A percentile compares a stretch with the other conserved stretches of the same genome.
phyloP scores from a whole-genome alignment of 2,888 invertebrate species.

The Watsonalla cultraria region DNA sequence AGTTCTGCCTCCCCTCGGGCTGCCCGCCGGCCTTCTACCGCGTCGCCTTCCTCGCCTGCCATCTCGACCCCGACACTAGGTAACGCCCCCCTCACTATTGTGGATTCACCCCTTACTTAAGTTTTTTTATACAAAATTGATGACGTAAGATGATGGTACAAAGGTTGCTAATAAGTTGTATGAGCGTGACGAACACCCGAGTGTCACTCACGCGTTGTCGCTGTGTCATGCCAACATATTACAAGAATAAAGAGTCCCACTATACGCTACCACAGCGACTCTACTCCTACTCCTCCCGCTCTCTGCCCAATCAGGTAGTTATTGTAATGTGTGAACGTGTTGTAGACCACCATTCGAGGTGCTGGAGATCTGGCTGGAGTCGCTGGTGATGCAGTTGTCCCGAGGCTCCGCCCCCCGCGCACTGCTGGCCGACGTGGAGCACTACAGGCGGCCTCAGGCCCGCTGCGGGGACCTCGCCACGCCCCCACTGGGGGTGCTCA shows the following conservation, averaged over 20 bases:
- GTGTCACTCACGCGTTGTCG: no score
- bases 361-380: conserved; percentile 92
- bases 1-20: conserved; percentile 80
- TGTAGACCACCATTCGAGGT: conserved; percentile 92
- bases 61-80: conserved; percentile 93
- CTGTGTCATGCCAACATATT: no score
- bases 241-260: no score
- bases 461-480: conserved; percentile 72
- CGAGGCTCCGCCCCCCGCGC: conserved; percentile 77
- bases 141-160: no score
- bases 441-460: conserved; percentile 78
- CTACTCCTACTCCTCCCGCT: no score
- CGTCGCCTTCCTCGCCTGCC: conserved; percentile 93
- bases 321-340: background rate
- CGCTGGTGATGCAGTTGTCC: conserved; percentile 85
- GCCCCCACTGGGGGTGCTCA: conserved; percentile 23
- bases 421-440: conserved; percentile 85
- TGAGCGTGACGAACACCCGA: no score
- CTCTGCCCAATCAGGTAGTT: conserved; percentile 31
- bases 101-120: no score
- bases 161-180: no score
- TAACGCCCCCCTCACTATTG: background rate
- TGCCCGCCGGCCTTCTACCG: conserved; percentile 91
- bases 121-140: no score
- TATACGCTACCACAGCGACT: no score